Evolutionary conservation across 2,888 invertebrate genomes (phyloP).

Genomic region (Caenorhabditis sp.): DNA sequence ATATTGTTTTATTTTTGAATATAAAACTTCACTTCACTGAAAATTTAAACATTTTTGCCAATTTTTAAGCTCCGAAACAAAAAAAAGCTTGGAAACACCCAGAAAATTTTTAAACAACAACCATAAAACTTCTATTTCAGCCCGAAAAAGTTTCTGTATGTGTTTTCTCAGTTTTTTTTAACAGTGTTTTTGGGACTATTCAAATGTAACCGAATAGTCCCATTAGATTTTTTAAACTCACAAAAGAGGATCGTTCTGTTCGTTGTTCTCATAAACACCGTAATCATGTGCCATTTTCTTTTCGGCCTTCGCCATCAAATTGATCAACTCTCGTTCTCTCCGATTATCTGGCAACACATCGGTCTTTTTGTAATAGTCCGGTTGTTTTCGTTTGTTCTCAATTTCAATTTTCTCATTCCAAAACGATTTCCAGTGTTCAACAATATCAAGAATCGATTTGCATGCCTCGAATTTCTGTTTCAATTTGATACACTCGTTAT

Average conservation of each 20-base stretch:
- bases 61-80: no score
- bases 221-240: slow-evolving; percentile 5
- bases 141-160: no score
- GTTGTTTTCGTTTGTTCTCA: slow-evolving; percentile 22
- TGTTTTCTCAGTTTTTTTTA: no score
- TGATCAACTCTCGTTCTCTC: slow-evolving; percentile 23
- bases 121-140: no score
- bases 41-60: no score
- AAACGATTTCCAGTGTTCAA: slow-evolving; percentile 30
- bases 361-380: slow-evolving; percentile 32
- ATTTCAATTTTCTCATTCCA: slow-evolving; percentile 32
- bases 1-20: no score
- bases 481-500: slow-evolving; percentile 15
- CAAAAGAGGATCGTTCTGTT: slow-evolving; percentile 13
- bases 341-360: slow-evolving; percentile 32
- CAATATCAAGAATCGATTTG: slow-evolving; percentile 17
- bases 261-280: slow-evolving; percentile 14
- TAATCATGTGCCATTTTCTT: slow-evolving; percentile 8
- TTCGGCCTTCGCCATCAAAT: slow-evolving; percentile 16
- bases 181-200: no score
- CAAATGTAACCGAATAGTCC: no score
- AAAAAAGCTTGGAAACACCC: no score
- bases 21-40: no score
- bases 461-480: slow-evolving; percentile 19
- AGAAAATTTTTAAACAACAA: no score